Evolutionary conservation across 2,113 vertebrate species (phyloP), one percentile per base, ranked within the genome.

Genomic region (Oncorhynchus tshawytscha): DNA sequence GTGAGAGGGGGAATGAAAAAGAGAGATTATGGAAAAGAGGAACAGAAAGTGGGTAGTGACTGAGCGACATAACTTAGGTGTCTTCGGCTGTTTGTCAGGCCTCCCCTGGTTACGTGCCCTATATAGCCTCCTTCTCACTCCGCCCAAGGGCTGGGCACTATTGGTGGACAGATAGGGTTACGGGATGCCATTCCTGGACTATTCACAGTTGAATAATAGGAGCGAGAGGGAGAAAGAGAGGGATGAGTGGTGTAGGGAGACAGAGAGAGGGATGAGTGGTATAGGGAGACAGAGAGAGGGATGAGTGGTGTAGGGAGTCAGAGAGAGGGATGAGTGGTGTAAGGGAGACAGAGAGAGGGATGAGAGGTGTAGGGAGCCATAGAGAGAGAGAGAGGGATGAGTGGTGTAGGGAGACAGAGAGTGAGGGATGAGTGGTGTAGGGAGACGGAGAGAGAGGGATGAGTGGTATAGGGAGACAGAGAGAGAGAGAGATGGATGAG

Each of bases 61-160:
- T 86, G 92, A 93, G 93, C 92, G 92, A 96, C 96, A 95, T 96
- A 96, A 95, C 95, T 94, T 94, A 94, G 94, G 95, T 95, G 95
- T 95, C 95, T 96, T 94, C 93, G 89, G 92, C 93, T 95, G 94
- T 95, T 96, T 96, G 95, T 94, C 93, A 92, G 94, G 92, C 94
- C 94, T 94, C 91, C 93, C 95, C 93, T 96, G 92, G 95, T 96
- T 96, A 95, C 95, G 90, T 94, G 90, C 94, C 94, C 95, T 94
- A 95, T 95, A 95, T 94, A 94, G 95, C 73, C 34, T 39, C 34
- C 57, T 39, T 93, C 87, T 88, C 91, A 91, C 92, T 91, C 85
- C 87, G 83, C 85, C 84, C 85, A 88, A 89, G 91, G 93, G 90
- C 91, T 82, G 90, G 92, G 92, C 92, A 91, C 91, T 89, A 81